Evolutionary conservation across 2,797 vertebrate genomes (phyloP).

Genomic region (Typhlichthys subterraneus): DNA sequence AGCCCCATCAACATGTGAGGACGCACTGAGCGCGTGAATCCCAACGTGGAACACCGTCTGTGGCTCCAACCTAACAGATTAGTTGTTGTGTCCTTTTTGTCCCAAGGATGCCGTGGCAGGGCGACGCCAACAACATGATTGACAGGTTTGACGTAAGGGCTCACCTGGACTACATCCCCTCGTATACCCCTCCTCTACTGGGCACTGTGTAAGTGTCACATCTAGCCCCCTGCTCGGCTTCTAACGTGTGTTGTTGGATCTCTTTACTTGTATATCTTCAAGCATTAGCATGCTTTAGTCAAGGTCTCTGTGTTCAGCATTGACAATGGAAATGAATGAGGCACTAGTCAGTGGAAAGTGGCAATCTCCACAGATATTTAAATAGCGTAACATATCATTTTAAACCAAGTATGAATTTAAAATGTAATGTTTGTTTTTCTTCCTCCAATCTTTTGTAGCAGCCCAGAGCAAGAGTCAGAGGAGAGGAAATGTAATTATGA

Average conservation of each 20-base stretch:
- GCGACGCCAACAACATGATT: constrained; percentile 96
- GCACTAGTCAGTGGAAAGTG: too few relatives aligned
- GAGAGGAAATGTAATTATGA: constrained; percentile 97
- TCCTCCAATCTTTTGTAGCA: constrained; percentile 66
- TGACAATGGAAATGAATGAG: too few relatives aligned
- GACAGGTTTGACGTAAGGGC: constrained; percentile 95
- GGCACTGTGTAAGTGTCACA: constrained; percentile 83
- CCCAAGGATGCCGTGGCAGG: constrained; percentile 97
- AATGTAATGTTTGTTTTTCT: neutral
- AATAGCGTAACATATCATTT: neutral
- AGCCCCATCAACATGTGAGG: constrained; percentile 95
- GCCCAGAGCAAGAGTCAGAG: constrained; percentile 89
- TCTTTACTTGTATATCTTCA: neutral
- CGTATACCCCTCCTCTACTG: constrained; percentile 88
- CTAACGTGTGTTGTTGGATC: neutral
- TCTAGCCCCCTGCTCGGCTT: neutral
- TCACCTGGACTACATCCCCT: constrained; percentile 93
- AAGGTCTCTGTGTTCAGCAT: too few relatives aligned
- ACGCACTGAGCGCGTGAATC: neutral
- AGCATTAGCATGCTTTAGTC: too few relatives aligned
- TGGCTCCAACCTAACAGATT: neutral
- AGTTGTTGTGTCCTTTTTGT: neutral
- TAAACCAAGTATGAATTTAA: constrained; percentile 12
- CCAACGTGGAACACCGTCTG: neutral
- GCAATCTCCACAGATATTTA: too few relatives aligned